Evolutionary conservation across 2,888 invertebrate species (phyloP).

Genomic region (Isoperla grammatica): DNA sequence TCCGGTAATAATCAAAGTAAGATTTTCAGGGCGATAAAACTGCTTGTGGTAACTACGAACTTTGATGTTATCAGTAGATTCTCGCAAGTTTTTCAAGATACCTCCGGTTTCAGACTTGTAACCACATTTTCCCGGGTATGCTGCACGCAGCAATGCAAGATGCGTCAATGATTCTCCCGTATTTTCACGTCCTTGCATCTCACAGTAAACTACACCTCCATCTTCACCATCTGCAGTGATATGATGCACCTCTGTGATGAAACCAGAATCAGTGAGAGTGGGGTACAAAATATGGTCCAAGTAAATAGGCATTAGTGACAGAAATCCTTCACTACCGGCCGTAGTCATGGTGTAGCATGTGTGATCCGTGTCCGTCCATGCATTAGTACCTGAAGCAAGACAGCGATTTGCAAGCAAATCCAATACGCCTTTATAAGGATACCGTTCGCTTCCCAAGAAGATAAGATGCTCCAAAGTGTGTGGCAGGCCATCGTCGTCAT

Average conservation of each 20-base stretch:
- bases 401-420: conserved; percentile 86
- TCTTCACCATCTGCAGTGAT: conserved; percentile 82
- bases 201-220: conserved; percentile 93
- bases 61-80: conserved; percentile 73
- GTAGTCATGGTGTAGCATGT: conserved; percentile 88
- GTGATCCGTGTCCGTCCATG: conserved; percentile 81
- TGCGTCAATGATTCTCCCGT: conserved; percentile 67
- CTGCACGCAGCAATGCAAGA: conserved; percentile 56
- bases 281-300: conserved; percentile 86
- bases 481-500: conserved; percentile 87
- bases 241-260: conserved; percentile 87
- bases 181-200: conserved; percentile 86
- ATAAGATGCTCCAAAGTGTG: conserved; percentile 90
- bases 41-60: conserved; percentile 75
- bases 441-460: conserved; percentile 83
- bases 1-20: conserved; percentile 77
- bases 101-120: conserved; percentile 85
- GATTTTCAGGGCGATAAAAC: conserved; percentile 85
- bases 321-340: conserved; percentile 80
- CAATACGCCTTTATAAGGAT: conserved; percentile 84
- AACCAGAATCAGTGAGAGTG: conserved; percentile 72
- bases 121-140: conserved; percentile 77
- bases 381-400: conserved; percentile 87
- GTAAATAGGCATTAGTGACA: conserved; percentile 84
- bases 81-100: conserved; percentile 74